Evolutionary conservation across 1,140 invertebrate species (phyloP).

Genomic region (Glossosoma conforme): DNA sequence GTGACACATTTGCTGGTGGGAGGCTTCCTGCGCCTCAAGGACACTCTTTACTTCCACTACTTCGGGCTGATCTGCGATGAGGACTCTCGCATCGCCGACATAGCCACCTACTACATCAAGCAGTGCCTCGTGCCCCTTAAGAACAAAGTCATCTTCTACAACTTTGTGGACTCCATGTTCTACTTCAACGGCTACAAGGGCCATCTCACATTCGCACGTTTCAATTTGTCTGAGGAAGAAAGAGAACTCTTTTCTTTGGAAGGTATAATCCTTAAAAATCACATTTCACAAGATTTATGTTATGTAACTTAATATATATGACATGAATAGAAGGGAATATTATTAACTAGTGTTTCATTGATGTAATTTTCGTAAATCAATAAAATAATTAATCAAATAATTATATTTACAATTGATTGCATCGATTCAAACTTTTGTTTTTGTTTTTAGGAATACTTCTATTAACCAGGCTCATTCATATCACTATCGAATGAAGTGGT

Average conservation of each 20-base stretch:
- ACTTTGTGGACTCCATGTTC: constrained; percentile 27
- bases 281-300: no score
- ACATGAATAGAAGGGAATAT: no score
- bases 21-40: constrained; percentile 23
- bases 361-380: no score
- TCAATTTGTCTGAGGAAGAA: constrained; percentile 21
- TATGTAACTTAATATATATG: no score
- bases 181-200: constrained; percentile 24
- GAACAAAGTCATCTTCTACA: constrained; percentile 20
- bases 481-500: no score
- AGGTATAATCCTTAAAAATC: no score
- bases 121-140: constrained; percentile 19
- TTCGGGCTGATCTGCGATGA: constrained; percentile 23
- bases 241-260: constrained; percentile 19
- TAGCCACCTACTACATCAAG: constrained; percentile 22
- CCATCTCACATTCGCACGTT: constrained; percentile 14
- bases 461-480: no score
- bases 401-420: no score
- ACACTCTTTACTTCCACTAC: constrained; percentile 26
- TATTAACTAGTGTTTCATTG: no score
- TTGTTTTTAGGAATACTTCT: no score
- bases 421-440: no score
- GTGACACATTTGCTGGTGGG: constrained; percentile 27
- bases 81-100: constrained; percentile 19
- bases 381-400: no score